These are phyloP conservation scores for Polydesmus complanatus DNA, from an alignment of 2,888 invertebrate genomes.

Conservation along the genomic window DNA sequence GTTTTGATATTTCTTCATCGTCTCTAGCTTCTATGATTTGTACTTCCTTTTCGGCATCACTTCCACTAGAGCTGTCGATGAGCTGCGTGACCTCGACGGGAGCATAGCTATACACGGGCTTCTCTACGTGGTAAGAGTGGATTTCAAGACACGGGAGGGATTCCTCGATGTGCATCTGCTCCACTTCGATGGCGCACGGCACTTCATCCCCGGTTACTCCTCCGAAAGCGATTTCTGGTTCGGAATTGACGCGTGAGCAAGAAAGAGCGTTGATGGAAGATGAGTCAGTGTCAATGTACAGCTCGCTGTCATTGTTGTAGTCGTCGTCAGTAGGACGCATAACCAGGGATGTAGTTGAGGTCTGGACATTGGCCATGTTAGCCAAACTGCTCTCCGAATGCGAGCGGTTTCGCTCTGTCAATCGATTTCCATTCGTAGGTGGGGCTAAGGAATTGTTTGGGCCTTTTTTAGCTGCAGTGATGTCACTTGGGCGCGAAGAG, in stretches of 20 bases:
- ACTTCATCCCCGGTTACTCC: conserved; percentile 33
- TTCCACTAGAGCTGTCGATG: conserved; percentile 34
- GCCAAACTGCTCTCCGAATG: conserved; percentile 58
- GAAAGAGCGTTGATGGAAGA: conserved; percentile 24
- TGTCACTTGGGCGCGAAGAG: not conserved
- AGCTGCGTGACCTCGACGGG: conserved; percentile 41
- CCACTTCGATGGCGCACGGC: conserved; percentile 64
- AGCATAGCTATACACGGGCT: conserved; percentile 56
- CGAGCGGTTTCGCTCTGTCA: conserved; percentile 16
- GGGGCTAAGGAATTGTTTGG: not conserved
- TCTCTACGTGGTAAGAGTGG: conserved; percentile 48
- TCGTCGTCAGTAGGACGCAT: conserved; percentile 35
- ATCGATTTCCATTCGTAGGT: not conserved
- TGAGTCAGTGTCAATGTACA: conserved; percentile 31
- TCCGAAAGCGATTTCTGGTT: conserved; percentile 24
- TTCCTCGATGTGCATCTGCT: conserved; percentile 64
- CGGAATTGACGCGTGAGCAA: conserved; percentile 28
- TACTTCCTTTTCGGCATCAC: conserved; percentile 6
- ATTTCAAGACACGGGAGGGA: conserved; percentile 49
- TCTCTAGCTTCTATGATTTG: conserved; percentile 22
- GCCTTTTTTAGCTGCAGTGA: not conserved
- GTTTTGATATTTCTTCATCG: no score
- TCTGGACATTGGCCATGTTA: conserved; percentile 23
- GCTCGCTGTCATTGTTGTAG: conserved; percentile 49
- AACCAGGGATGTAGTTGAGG: conserved; percentile 16